These are phyloP conservation scores for Aethes cnicana DNA, from an alignment of 2,888 invertebrate genomes.

Conservation along the genomic window DNA sequence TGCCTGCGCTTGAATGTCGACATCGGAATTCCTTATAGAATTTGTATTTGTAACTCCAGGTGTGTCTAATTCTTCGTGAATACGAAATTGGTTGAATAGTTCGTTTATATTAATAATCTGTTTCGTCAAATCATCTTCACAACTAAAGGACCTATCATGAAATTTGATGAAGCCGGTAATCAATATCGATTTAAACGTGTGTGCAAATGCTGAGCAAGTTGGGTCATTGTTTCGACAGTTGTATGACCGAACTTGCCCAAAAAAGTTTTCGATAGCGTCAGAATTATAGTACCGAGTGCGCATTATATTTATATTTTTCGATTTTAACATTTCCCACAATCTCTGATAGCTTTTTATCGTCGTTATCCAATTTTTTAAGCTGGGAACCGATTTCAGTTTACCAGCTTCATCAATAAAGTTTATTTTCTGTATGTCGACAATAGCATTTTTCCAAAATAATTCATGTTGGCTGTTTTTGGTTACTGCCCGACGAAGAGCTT, in stretches of 20 bases:
- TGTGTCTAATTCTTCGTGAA: too few species aligned
- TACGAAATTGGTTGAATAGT: too few species aligned
- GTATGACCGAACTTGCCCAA: slow-evolving; percentile 11
- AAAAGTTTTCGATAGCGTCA: slow-evolving; percentile 24
- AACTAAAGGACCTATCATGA: background rate
- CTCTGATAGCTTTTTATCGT: slow-evolving; percentile 31
- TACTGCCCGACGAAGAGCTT: too few species aligned
- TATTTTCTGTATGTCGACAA: too few species aligned
- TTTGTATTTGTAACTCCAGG: background rate
- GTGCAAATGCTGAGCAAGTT: background rate
- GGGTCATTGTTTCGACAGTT: slow-evolving; percentile 6
- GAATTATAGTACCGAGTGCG: slow-evolving; percentile 29
- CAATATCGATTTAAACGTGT: background rate
- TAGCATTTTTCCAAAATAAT: too few species aligned
- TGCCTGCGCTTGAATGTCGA: slow-evolving; percentile 22
- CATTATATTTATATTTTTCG: slow-evolving; percentile 24
- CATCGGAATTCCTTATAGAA: too few species aligned
- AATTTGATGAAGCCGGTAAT: background rate
- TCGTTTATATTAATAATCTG: background rate
- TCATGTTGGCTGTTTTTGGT: too few species aligned
- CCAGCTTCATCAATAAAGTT: slow-evolving; percentile 24
- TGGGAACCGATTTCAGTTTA: slow-evolving; percentile 29
- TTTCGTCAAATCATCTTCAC: background rate
- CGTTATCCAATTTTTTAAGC: slow-evolving; percentile 30
- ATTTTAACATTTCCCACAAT: slow-evolving; percentile 19